Conservation (phyloP, 2,888 invertebrate genomes). For the Galeopsomyia nigrocyanea region DNA sequence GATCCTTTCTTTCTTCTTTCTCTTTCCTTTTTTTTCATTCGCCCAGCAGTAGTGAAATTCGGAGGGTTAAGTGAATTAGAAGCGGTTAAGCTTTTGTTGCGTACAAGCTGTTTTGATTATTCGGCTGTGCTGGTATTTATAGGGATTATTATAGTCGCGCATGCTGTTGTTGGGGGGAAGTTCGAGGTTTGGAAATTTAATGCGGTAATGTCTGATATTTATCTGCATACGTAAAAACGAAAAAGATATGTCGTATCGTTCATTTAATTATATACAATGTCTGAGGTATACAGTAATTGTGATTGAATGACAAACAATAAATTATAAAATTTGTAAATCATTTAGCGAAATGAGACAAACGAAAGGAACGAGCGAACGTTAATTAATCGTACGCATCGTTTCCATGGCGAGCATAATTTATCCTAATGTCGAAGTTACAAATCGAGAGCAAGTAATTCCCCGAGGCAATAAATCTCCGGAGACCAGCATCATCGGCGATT, state of each 20-base stretch:
- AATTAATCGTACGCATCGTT: neutral
- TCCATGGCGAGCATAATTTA: neutral
- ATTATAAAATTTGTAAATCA: constrained; percentile 4
- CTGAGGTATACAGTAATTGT: no score
- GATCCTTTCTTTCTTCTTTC: neutral
- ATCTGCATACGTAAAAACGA: no score
- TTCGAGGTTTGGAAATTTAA: no score
- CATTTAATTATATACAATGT: no score
- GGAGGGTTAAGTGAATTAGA: no score
- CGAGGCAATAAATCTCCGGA: neutral
- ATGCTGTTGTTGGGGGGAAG: no score
- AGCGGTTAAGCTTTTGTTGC: no score
- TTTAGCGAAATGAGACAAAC: neutral
- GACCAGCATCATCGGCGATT: constrained; percentile 18
- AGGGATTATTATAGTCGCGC: no score
- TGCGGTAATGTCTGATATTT: no score
- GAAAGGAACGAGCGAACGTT: neutral
- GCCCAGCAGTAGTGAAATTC: neutral
- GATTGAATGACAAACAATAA: neutral
- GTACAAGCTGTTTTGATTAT: no score
- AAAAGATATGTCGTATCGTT: no score
- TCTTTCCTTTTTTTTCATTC: neutral
- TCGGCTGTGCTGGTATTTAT: no score
- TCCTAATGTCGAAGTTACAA: neutral
- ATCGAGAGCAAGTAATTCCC: neutral